Evolutionary conservation across 2,113 vertebrate species (phyloP), one percentile per base, ranked within the genome.

Genomic region (Triplophysa rosa): DNA sequence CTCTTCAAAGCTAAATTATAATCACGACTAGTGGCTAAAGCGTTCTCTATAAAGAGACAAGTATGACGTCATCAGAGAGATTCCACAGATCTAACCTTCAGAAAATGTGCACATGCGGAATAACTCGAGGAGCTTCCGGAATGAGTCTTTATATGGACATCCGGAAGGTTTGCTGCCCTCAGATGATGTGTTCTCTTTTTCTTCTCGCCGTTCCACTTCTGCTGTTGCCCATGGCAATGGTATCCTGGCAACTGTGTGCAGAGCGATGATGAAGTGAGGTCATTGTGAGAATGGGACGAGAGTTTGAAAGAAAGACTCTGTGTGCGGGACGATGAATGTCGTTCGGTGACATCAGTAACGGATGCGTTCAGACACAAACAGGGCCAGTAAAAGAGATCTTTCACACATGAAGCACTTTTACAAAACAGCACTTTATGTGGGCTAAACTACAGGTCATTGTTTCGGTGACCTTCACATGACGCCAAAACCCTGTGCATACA

Each of bases 191-290:
- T 58, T 58, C 54, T 21, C 54, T 21, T n/a, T 21, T 58, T 33
- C 24, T 71, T 45, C n/a, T 40, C 10, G 23, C 45, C 3, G 67
- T 49, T 24, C n/a, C 42, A 16, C 67, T 70, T 23, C 24, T 17
- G 19, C 19, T 47, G 33, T 49, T 69, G 42, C 42, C 24, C 29
- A 54, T 71, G 8, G 29, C 14, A 47, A 16, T 71, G 14, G 24
- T 19, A 24, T 56, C 47, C 54, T 71, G 67, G 54, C 54, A 58
- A 58, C 54, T 8, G 54, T 58, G 19, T 69, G 68, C 47, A 56
- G 54, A 71, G 24, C 17, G 54, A 58, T 58, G 54, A 58, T n/a
- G 2, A 16, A 17, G 54, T 58, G 54, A 58, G 54, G 47, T 85
- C 4, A 81, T 14, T 21, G 21, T 58, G 8, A 47, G 1, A 58